Evolutionary conservation across 2,888 invertebrate species (phyloP).

Genomic region (Hypomecis atomaria): DNA sequence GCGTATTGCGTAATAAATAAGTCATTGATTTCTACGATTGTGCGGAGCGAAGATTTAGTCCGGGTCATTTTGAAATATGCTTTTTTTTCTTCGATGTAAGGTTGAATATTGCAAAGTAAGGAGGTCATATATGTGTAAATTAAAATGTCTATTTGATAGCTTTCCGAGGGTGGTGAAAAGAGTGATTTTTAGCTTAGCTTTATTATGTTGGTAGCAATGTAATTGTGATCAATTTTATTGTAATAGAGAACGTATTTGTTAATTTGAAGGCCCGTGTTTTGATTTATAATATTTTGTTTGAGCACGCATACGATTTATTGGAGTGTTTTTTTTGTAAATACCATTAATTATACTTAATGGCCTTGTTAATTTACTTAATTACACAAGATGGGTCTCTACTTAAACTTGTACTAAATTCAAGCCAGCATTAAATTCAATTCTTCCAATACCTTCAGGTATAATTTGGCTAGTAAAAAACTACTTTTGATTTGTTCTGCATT

Average conservation of each 20-base stretch:
- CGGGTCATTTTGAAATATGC: constrained; percentile 16
- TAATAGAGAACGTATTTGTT: constrained; percentile 70
- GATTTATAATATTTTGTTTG: constrained; percentile 40
- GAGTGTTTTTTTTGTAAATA: constrained; percentile 1
- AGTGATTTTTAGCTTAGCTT: constrained; percentile 50
- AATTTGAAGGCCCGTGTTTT: constrained; percentile 49
- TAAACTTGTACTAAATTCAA: no score
- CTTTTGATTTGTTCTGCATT: no score
- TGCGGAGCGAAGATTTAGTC: constrained; percentile 41
- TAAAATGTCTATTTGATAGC: constrained; percentile 67
- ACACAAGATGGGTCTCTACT: no score
- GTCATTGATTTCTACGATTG: constrained; percentile 71
- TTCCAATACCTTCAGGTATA: no score
- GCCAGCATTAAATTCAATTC: no score
- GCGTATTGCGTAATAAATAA: constrained; percentile 31
- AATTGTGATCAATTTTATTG: constrained; percentile 65
- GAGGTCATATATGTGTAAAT: constrained; percentile 59
- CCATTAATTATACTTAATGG: not conserved
- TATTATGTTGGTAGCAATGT: constrained; percentile 68
- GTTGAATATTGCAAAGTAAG: constrained; percentile 39
- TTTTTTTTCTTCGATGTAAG: constrained; percentile 37
- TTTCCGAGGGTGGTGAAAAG: constrained; percentile 40
- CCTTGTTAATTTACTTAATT: no score
- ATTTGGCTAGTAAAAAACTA: no score
- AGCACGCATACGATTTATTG: constrained; percentile 20